phyloP scores from a whole-genome alignment of 2,888 invertebrate genomes.

The Horisme vitalbata region DNA sequence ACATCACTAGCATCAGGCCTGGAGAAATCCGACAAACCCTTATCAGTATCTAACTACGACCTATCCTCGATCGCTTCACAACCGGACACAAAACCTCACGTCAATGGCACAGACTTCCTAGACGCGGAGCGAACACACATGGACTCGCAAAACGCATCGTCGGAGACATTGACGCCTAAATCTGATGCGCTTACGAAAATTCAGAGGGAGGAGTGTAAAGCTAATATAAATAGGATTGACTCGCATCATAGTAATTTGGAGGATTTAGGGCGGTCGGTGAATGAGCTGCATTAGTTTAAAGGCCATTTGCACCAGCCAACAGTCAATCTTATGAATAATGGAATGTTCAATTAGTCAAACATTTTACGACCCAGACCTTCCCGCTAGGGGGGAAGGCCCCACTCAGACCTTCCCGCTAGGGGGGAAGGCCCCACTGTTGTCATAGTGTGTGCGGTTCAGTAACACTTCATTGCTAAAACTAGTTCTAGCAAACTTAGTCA shows the following conservation, averaged over 20 bases:
- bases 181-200: slow-evolving; percentile 34
- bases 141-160: slow-evolving; percentile 43
- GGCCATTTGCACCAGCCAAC: background rate
- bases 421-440: too few species aligned
- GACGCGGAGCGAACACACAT: slow-evolving; percentile 50
- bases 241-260: slow-evolving; percentile 74
- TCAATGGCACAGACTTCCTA: slow-evolving; percentile 67
- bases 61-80: slow-evolving; percentile 43
- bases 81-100: slow-evolving; percentile 2
- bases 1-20: slow-evolving; percentile 61
- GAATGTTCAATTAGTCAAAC: too few species aligned
- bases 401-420: too few species aligned
- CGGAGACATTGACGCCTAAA: slow-evolving; percentile 44
- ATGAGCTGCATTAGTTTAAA: slow-evolving; percentile 38
- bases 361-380: too few species aligned
- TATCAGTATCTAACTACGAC: slow-evolving; percentile 60
- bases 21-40: slow-evolving; percentile 47
- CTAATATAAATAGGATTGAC: slow-evolving; percentile 77
- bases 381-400: too few species aligned
- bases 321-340: background rate
- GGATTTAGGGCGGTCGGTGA: slow-evolving; percentile 44
- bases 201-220: slow-evolving; percentile 62
- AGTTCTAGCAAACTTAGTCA: too few species aligned
- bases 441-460: too few species aligned
- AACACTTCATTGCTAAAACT: too few species aligned